Conservation (phyloP, 1,140 invertebrate genomes). For the Rhagoletis pomonella region DNA sequence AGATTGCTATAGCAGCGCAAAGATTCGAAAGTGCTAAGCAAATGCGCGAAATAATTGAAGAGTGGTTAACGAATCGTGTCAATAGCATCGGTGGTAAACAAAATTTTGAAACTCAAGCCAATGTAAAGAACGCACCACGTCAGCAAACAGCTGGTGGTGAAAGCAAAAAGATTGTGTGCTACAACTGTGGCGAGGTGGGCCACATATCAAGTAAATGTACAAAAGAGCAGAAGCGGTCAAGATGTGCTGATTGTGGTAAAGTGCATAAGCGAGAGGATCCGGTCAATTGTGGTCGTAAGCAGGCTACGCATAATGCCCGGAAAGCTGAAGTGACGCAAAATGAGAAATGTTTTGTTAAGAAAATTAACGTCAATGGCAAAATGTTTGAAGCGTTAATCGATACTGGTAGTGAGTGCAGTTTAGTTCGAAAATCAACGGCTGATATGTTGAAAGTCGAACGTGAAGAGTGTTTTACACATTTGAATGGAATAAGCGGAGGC, state of each 20-base stretch:
- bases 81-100: not conserved
- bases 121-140: not conserved
- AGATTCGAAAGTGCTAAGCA: no score
- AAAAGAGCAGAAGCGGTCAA: slow-evolving; percentile 29
- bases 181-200: slow-evolving; percentile 53
- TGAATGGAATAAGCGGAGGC: slow-evolving; percentile 19
- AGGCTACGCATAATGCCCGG: not conserved
- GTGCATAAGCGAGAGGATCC: slow-evolving; percentile 46
- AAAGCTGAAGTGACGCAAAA: not conserved
- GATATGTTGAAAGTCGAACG: not conserved
- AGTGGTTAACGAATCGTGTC: slow-evolving; percentile 40
- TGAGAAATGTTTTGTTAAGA: slow-evolving; percentile 17
- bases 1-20: no score
- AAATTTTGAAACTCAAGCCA: not conserved
- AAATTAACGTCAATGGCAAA: not conserved
- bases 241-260: slow-evolving; percentile 47
- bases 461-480: not conserved
- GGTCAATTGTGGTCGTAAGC: slow-evolving; percentile 43
- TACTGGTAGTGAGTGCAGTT: slow-evolving; percentile 37
- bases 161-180: slow-evolving; percentile 6
- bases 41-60: slow-evolving; percentile 48
- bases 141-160: not conserved
- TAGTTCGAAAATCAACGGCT: not conserved
- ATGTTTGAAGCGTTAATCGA: slow-evolving; percentile 36
- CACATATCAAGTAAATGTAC: slow-evolving; percentile 44